Evolutionary conservation across 2,888 invertebrate species (phyloP), one percentile per base, ranked within the genome.

Genomic region (Brachyptera putata): DNA sequence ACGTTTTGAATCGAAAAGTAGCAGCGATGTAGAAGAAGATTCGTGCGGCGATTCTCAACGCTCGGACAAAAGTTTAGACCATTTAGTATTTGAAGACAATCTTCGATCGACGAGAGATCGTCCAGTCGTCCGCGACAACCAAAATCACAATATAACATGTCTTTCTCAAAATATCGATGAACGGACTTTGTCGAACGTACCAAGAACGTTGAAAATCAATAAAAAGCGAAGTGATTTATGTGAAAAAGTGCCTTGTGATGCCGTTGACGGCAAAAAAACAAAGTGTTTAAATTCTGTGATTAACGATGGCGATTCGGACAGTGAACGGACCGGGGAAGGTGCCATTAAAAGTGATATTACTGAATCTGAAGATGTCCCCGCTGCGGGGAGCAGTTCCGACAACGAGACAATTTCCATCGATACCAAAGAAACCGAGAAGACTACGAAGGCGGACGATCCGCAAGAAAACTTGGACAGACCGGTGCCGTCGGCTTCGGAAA

Each of bases 401-500:
- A n/a, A n/a, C n/a, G n/a, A n/a, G n/a, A n/a, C n/a, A n/a, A n/a
- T n/a, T n/a, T n/a, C n/a, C n/a, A n/a, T n/a, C n/a, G n/a, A n/a
- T n/a, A n/a, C n/a, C n/a, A n/a, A n/a, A n/a, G n/a, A n/a, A n/a
- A n/a, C n/a, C n/a, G n/a, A 16, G 18, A 41, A 2, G 5, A 14
- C 24, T 5, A 24, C 16, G n/a, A 26, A 50, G n/a, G 49, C 14
- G 30, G 26, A n/a, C 14, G 49, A 50, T 2, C 2, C 18, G 4
- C 25, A 13, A 16, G 53, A 53, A n/a, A 36, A 36, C 11, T 50
- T 37, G 30, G 57, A 59, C 18, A 48, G 61, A 3, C 49, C 59
- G 65, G 81, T 89, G 61, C 89, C 90, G 5, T 84, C 86, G 0
- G 82, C 84, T 0, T 78, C 81, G 26, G 89, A 89, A 66, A 84